Conservation (phyloP, 2,797 vertebrate species). For the Molothrus aeneus region DNA sequence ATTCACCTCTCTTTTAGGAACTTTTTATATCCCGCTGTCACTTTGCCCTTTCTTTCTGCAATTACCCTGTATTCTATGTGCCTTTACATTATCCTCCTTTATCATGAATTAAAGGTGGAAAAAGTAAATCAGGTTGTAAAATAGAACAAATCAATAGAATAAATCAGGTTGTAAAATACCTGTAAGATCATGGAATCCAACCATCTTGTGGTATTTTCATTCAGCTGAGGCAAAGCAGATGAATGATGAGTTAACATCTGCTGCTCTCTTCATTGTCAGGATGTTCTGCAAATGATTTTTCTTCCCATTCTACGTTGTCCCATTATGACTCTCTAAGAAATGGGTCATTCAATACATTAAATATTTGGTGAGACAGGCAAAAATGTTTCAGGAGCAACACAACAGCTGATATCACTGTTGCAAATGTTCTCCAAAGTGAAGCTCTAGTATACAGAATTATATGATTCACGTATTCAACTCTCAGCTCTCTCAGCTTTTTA, state of each 20-base stretch:
- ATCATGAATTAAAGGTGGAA: background rate
- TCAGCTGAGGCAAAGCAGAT: background rate
- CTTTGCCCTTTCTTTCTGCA: background rate
- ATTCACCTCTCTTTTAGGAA: background rate
- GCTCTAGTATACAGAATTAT: background rate
- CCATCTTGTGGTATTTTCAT: background rate
- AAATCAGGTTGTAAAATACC: background rate
- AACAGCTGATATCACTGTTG: background rate
- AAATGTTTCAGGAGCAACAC: background rate
- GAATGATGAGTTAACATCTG: background rate
- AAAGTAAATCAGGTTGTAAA: background rate
- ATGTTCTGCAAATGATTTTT: background rate
- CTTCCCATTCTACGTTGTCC: background rate
- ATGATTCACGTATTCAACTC: background rate
- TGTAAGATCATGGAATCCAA: background rate
- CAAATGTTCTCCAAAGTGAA: background rate
- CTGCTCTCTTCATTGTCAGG: background rate
- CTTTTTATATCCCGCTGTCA: background rate
- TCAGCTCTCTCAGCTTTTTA: background rate
- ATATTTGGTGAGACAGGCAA: background rate
- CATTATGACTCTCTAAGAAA: background rate
- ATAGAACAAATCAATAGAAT: background rate
- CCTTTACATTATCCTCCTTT: background rate
- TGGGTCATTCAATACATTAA: background rate
- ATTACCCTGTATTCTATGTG: background rate